phyloP scores from a whole-genome alignment of 2,888 invertebrate species.

The Chrysomela aeneicollis region DNA sequence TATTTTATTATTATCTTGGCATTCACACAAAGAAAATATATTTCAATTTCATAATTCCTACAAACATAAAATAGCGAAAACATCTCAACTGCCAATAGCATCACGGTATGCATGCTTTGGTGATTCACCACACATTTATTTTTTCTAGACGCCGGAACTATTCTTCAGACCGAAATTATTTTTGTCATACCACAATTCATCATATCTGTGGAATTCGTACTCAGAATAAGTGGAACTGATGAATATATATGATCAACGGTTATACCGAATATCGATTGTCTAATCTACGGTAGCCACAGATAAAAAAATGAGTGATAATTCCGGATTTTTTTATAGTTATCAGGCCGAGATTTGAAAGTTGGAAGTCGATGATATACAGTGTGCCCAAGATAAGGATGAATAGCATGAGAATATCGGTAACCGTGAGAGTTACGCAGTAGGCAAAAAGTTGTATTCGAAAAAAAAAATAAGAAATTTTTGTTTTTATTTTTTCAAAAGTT shows the following conservation, averaged over 20 bases:
- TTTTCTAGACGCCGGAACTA: background rate
- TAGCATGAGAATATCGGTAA: no score
- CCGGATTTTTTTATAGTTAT: no score
- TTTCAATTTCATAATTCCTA: slow-evolving; percentile 1
- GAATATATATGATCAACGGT: background rate
- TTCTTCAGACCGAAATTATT: background rate
- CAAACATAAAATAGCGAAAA: slow-evolving; percentile 9
- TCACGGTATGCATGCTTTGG: background rate
- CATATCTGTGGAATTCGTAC: background rate
- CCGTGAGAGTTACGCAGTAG: no score
- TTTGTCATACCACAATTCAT: background rate
- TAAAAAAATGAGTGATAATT: no score
- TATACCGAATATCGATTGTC: no score
- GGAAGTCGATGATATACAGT: no score
- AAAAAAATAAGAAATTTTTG: no score
- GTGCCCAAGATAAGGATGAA: no score
- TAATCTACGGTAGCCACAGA: no score
- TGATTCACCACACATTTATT: background rate
- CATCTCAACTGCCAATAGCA: slow-evolving; percentile 7
- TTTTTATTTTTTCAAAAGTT: no score
- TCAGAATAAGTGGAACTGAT: background rate
- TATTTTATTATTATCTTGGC: slow-evolving; percentile 13
- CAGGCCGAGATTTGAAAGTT: no score
- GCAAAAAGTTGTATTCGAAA: no score
- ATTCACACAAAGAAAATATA: slow-evolving; percentile 10